Evolutionary conservation across 2,797 vertebrate genomes (phyloP).

Genomic region (Acanthornis magna): DNA sequence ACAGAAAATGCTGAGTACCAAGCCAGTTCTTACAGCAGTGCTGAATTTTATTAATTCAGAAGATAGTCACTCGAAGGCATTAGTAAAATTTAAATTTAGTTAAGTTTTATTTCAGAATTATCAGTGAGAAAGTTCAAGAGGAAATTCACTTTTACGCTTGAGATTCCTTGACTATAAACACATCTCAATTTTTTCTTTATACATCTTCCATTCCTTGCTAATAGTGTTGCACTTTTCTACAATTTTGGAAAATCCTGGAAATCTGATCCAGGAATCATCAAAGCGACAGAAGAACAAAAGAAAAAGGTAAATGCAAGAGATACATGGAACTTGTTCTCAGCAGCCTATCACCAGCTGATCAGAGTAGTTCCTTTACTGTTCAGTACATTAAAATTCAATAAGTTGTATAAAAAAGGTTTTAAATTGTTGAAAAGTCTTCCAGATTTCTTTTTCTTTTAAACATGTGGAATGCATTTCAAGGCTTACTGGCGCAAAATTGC

Average conservation of each 20-base stretch:
- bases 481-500: neutral
- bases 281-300: conserved; percentile 98
- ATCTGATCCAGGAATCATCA: conserved; percentile 97
- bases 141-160: conserved; percentile 5
- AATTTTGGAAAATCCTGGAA: conserved; percentile 99
- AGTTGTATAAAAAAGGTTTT: neutral
- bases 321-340: neutral
- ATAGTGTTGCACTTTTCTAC: conserved; percentile 95
- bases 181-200: conserved; percentile 94
- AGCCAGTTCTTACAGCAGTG: neutral
- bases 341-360: neutral
- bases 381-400: neutral
- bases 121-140: neutral
- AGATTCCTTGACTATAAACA: conserved; percentile 84
- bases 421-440: neutral
- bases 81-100: neutral
- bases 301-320: conserved; percentile 86
- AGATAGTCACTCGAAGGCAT: neutral
- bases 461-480: neutral
- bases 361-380: neutral
- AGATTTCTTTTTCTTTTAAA: neutral
- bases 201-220: conserved; percentile 95
- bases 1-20: neutral
- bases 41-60: neutral
- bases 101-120: conserved; percentile 1